Percentiles rank a stretch among this genome's conserved stretches.
phyloP scores from a whole-genome alignment of 2,888 invertebrate species.

The Deilephila porcellus region DNA sequence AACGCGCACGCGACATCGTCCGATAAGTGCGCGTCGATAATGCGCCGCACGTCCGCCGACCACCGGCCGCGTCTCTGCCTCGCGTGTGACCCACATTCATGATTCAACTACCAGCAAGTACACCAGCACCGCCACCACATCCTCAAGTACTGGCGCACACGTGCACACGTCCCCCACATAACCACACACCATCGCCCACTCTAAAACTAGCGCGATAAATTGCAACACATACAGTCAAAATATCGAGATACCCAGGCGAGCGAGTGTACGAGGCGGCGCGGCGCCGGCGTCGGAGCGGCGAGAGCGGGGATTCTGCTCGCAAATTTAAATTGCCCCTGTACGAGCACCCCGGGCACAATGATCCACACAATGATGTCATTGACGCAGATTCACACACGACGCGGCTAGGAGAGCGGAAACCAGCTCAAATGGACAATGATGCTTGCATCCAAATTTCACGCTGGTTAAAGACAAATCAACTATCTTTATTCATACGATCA shows the following conservation, averaged over 20 bases:
- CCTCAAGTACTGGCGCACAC: background rate
- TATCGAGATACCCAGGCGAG: too few species aligned
- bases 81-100: background rate
- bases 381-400: background rate
- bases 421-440: conserved; percentile 30
- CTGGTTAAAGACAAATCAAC: background rate
- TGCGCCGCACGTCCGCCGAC: background rate
- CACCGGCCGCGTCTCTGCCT: background rate
- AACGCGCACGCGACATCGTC: background rate
- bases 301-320: background rate
- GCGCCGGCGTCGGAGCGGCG: background rate
- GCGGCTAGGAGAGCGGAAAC: background rate
- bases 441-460: background rate
- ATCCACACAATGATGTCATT: conserved; percentile 6
- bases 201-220: too few species aligned
- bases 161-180: background rate
- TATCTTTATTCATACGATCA: too few species aligned
- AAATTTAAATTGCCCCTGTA: background rate
- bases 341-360: conserved; percentile 8
- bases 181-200: background rate
- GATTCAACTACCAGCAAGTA: background rate
- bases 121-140: background rate
- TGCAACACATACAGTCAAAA: too few species aligned
- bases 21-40: background rate
- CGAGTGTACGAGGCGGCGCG: background rate